Evolutionary conservation across 2,113 vertebrate species (phyloP), one percentile per base, ranked within the genome.

Genomic region (Eulemur rufifrons): DNA sequence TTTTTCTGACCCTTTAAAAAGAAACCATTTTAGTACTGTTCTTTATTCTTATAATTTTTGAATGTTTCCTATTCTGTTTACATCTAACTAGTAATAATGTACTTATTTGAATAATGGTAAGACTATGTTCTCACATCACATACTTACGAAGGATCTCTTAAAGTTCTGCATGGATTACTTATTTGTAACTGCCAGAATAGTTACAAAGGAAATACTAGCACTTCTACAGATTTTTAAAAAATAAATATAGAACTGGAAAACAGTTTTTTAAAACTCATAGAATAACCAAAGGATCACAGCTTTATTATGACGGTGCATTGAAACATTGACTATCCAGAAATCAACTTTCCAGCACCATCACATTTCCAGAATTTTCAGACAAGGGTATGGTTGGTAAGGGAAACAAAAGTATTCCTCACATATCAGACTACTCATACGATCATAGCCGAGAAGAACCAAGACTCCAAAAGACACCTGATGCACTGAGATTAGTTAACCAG

Each of bases 1-100:
- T 85, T 87, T 97, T 87, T 76, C 27, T 97, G 94, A 84, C 17
- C 47, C 29, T 81, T 96, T 93, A 68, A 93, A 97, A 95, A 74
- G 54, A 87, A 94, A 77, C 84, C 0, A 88, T 61, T 77, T 89
- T 82, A 32, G 23, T 42, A 71, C 32, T 82, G 3, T 63, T 47
- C 3, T 87, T 88, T 82, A 73, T 63, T 85, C 23, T 91, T 54
- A 88, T 34, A 63, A 94, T 86, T 93, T 91, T 69, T 77, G 54
- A 85, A 85, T 85, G 25, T 14, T 63, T 97, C 96, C 74, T 61
- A 77, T 68, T 84, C 10, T 84, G 34, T 71, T 94, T 89, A 71
- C 3, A 96, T 21, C 9, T 42, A 96, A 76, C 34, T 12, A 64
- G 47, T 69, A 88, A 76, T 77, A 89, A 77, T 39, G 89, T n/a